A percentile compares a stretch with the other conserved stretches of the same genome.
phyloP scores from a whole-genome alignment of 2,113 vertebrate species.

The Leucoraja erinaceus region DNA sequence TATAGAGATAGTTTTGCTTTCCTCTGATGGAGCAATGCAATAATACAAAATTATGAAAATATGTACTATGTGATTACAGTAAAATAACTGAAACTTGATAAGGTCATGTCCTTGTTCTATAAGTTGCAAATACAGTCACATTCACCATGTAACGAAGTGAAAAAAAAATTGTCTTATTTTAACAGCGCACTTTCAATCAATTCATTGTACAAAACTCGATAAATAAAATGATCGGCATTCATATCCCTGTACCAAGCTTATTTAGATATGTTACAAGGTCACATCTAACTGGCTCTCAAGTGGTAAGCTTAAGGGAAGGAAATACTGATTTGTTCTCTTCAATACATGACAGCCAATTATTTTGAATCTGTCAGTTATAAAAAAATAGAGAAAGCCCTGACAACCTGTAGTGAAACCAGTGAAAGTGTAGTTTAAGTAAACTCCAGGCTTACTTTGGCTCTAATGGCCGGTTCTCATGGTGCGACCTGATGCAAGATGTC shows the following conservation, averaged over 20 bases:
- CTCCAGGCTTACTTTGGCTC: no score
- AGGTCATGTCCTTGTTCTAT: background rate
- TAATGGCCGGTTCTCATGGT: no score
- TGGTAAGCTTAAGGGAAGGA: background rate
- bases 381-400: background rate
- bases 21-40: background rate
- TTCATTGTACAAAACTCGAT: background rate
- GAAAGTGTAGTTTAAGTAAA: background rate
- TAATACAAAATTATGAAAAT: background rate
- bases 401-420: no score
- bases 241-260: background rate
- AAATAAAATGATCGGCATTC: background rate
- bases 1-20: background rate
- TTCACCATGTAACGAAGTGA: background rate
- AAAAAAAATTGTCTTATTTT: background rate
- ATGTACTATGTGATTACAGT: background rate
- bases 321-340: background rate
- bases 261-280: background rate
- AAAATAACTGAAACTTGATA: background rate
- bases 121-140: background rate
- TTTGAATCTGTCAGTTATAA: no score
- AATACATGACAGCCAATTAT: background rate
- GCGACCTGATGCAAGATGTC: no score
- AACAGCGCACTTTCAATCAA: background rate
- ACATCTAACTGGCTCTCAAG: background rate